These are phyloP conservation scores for Nephotettix cincticeps DNA, from an alignment of 1,140 invertebrate genomes.

Conservation along the genomic window DNA sequence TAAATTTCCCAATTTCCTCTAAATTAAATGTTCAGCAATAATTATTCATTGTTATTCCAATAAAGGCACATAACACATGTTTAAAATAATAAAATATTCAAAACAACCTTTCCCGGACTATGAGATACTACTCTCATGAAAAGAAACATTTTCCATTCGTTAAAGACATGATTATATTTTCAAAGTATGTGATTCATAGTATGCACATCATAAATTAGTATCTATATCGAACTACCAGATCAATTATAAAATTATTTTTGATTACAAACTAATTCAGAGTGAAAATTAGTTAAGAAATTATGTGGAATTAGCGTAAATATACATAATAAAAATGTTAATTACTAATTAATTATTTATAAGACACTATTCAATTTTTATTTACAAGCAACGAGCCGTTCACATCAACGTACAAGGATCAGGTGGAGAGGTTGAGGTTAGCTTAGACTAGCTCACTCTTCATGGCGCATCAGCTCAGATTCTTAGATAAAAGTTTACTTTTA, in stretches of 20 bases:
- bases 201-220: not conserved
- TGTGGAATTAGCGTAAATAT: not conserved
- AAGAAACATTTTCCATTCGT: not conserved
- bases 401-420: conserved; percentile 19
- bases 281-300: not conserved
- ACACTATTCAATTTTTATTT: conserved; percentile 20
- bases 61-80: no score
- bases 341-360: conserved; percentile 23
- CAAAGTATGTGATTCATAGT: not conserved
- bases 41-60: no score
- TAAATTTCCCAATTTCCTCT: no score
- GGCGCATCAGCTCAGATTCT: not conserved
- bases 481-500: no score
- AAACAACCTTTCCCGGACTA: no score
- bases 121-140: no score
- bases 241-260: not conserved
- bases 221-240: not conserved
- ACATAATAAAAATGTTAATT: conserved; percentile 1
- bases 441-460: conserved; percentile 13
- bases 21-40: no score
- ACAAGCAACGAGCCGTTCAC: not conserved
- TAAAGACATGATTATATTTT: not conserved
- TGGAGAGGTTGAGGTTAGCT: not conserved
- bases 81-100: no score
- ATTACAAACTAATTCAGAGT: not conserved